These are phyloP conservation scores for Camelus dromedarius DNA, from an alignment of 2,113 vertebrate genomes.

Conservation along the genomic window DNA sequence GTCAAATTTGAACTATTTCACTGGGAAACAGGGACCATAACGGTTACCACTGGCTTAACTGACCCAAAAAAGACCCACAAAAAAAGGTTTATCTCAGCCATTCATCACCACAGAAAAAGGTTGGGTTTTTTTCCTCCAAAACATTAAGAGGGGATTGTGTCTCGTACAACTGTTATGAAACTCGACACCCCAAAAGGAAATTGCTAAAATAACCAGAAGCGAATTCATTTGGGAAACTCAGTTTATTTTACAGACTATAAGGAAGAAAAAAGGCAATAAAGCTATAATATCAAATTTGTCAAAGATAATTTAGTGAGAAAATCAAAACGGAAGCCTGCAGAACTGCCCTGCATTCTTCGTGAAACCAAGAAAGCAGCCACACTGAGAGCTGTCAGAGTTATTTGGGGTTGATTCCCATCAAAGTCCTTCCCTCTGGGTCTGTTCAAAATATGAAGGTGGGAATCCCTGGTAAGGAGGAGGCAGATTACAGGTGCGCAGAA, in stretches of 20 bases:
- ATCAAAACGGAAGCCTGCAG: background rate
- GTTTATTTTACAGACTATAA: conserved; percentile 29
- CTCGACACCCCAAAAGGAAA: background rate
- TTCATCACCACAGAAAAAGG: background rate
- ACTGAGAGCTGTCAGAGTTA: background rate
- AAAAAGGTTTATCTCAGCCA: background rate
- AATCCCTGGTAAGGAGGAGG: background rate
- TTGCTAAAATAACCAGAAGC: background rate
- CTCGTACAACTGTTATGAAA: background rate
- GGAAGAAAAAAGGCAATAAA: background rate
- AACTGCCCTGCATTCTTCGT: accelerated
- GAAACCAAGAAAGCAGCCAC: background rate
- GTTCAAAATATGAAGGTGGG: background rate
- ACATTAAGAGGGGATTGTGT: background rate
- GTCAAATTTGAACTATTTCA: background rate
- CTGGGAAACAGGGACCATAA: background rate
- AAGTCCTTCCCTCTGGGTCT: background rate
- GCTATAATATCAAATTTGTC: background rate
- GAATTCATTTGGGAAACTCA: conserved; percentile 19
- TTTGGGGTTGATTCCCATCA: background rate
- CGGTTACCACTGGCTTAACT: background rate
- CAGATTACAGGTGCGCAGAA: background rate
- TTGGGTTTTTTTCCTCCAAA: background rate
- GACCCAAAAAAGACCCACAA: background rate
- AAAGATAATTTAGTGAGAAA: background rate